Evolutionary conservation across 2,113 vertebrate genomes (phyloP).

Genomic region (Ictalurus furcatus): DNA sequence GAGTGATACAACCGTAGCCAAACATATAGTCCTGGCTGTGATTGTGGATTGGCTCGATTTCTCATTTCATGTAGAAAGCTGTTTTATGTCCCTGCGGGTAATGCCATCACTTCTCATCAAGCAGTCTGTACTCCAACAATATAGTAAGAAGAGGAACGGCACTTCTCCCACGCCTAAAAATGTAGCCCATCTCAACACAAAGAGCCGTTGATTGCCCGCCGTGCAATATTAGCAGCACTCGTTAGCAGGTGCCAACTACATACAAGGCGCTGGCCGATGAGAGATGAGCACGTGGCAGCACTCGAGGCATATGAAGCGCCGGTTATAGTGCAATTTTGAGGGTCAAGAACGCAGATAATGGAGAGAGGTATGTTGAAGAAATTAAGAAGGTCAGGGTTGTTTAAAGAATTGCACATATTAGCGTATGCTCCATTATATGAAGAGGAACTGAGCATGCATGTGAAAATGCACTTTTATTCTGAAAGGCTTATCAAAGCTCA

Average conservation of each 20-base stretch:
- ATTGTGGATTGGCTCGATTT: constrained; percentile 20
- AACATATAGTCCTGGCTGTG: constrained; percentile 10
- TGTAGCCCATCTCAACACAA: constrained; percentile 8
- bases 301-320: background rate
- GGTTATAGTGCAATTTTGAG: background rate
- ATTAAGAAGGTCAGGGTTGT: constrained; percentile 41
- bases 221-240: background rate
- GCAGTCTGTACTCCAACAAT: constrained; percentile 31
- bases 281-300: constrained; percentile 33
- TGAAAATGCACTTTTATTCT: constrained; percentile 26
- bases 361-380: constrained; percentile 1
- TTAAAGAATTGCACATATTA: constrained; percentile 53
- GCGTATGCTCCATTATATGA: constrained; percentile 39
- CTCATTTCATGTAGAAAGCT: constrained; percentile 32
- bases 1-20: constrained; percentile 4
- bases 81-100: constrained; percentile 8
- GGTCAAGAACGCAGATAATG: constrained; percentile 31
- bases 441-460: constrained; percentile 29
- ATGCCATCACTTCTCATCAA: constrained; percentile 35
- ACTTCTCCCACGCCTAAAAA: background rate
- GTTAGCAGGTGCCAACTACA: background rate
- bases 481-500: constrained; percentile 40
- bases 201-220: constrained; percentile 26
- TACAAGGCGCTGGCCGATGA: constrained; percentile 15
- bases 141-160: background rate